phyloP scores from a whole-genome alignment of 2,113 vertebrate genomes.

The Hyaena hyaena region DNA sequence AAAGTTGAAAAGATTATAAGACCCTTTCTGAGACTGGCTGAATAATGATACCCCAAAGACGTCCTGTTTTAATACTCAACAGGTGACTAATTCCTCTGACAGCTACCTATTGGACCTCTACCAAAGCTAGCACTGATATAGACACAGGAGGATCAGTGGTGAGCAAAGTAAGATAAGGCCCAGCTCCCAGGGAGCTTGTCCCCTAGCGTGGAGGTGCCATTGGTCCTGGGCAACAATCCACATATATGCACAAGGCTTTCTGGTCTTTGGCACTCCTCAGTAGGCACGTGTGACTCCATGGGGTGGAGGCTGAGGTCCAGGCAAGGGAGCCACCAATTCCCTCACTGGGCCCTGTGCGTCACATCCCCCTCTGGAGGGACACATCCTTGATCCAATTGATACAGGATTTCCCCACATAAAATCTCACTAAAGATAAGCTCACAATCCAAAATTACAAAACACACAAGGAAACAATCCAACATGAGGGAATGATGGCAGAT shows the following conservation, averaged over 20 bases:
- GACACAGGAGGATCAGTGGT: not conserved
- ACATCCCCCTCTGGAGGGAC: not conserved
- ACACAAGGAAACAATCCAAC: not conserved
- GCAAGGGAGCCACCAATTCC: not conserved
- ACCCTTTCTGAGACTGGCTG: not conserved
- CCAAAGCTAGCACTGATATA: not conserved
- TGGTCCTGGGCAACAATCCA: rapidly evolving
- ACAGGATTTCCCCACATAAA: not conserved
- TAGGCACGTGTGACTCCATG: not conserved
- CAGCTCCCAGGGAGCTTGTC: not conserved
- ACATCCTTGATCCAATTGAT: not conserved
- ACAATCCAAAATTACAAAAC: not conserved
- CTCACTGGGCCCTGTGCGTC: not conserved
- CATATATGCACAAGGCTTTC: not conserved
- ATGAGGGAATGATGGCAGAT: not conserved
- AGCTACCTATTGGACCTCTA: not conserved
- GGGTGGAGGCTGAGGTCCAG: not conserved
- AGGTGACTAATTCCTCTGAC: not conserved
- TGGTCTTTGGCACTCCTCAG: not conserved
- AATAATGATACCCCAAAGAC: not conserved
- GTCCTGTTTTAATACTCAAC: not conserved
- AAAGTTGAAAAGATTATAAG: not conserved
- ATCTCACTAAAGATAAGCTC: not conserved
- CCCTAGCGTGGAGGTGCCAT: not conserved
- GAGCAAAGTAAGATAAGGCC: not conserved